Percentiles rank a stretch among this genome's conserved stretches.
phyloP scores from a whole-genome alignment of 2,888 invertebrate genomes.

The Crioceris asparagi region DNA sequence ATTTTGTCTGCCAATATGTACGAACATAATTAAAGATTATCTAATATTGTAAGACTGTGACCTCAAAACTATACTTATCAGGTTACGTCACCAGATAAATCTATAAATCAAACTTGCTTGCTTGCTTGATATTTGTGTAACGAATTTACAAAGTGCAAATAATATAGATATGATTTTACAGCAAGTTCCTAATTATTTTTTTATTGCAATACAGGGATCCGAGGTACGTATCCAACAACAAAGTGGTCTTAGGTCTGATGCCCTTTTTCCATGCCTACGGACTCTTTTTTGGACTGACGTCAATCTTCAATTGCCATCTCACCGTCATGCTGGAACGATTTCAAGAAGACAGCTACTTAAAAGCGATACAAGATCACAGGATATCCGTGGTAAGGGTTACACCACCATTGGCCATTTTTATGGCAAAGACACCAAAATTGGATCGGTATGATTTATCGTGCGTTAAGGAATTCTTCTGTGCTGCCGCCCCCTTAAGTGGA shows the following conservation, averaged over 20 bases:
- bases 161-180: too few relatives aligned
- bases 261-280: constrained; percentile 29
- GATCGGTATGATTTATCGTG: constrained; percentile 64
- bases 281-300: constrained; percentile 17
- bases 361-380: constrained; percentile 57
- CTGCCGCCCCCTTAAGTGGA: constrained; percentile 69
- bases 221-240: constrained; percentile 11
- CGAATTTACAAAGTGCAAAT: too few relatives aligned
- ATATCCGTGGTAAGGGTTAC: constrained; percentile 59
- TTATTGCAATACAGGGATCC: too few relatives aligned
- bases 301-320: constrained; percentile 17
- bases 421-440: constrained; percentile 70
- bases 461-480: constrained; percentile 56
- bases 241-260: constrained; percentile 18
- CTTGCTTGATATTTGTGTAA: too few relatives aligned
- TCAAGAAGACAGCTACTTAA: constrained; percentile 47
- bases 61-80: too few relatives aligned
- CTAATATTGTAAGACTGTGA: too few relatives aligned
- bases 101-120: too few relatives aligned
- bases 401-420: constrained; percentile 70
- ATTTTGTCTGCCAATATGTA: too few relatives aligned
- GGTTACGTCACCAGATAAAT: too few relatives aligned
- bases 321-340: constrained; percentile 24
- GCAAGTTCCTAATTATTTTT: too few relatives aligned
- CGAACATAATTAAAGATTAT: too few relatives aligned